phyloP scores from a whole-genome alignment of 2,797 vertebrate species.

The Protosalanx chinensis region DNA sequence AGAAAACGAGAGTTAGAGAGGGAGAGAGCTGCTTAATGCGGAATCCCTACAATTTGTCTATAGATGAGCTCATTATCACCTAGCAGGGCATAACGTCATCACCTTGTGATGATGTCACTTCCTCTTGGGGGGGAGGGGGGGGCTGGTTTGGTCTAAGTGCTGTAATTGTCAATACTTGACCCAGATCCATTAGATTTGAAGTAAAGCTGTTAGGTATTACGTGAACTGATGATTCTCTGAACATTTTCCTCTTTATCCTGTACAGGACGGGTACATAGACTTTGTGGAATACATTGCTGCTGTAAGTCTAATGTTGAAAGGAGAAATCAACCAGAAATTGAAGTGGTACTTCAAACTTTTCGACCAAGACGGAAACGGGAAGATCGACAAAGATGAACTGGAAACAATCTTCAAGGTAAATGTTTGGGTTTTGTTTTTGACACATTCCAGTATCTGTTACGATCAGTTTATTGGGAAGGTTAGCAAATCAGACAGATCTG shows the following conservation, averaged over 20 bases:
- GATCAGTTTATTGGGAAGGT: background rate
- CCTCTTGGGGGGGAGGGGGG: no score
- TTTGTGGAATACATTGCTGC: slow-evolving; percentile 92
- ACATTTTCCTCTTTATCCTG: slow-evolving; percentile 21
- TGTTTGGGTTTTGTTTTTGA: no score
- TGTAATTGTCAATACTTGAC: background rate
- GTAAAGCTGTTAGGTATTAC: no score
- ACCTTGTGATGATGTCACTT: background rate
- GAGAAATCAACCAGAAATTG: slow-evolving; percentile 92
- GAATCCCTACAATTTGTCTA: no score
- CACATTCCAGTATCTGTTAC: no score
- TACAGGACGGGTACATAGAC: slow-evolving; percentile 90
- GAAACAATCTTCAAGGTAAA: slow-evolving; percentile 85
- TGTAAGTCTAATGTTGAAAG: slow-evolving; percentile 85
- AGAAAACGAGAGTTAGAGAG: background rate
- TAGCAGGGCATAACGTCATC: background rate
- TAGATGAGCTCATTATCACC: no score
- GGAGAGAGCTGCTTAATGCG: background rate
- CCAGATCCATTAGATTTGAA: no score
- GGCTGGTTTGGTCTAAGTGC: no score
- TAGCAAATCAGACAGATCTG: background rate
- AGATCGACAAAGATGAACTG: slow-evolving; percentile 88
- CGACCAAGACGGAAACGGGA: slow-evolving; percentile 89
- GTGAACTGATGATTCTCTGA: background rate
- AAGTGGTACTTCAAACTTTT: slow-evolving; percentile 99